These are phyloP conservation scores for Psammodynastes pulverulentus DNA, from an alignment of 2,113 vertebrate species.

Conservation along the genomic window DNA sequence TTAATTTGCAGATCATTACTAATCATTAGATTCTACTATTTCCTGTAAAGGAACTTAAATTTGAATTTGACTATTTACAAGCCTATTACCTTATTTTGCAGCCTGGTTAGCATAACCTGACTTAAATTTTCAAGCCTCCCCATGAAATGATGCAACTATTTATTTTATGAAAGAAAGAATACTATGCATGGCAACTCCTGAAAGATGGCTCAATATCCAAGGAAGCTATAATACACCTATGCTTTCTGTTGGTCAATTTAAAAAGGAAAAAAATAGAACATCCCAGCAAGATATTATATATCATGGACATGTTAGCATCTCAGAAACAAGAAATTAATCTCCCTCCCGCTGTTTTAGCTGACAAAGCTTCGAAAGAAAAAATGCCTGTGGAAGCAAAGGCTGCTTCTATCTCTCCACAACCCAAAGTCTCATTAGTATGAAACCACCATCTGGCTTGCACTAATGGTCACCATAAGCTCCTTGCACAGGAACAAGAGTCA, in stretches of 20 bases:
- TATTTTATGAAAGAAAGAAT: neutral
- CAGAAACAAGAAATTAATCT: constrained; percentile 21
- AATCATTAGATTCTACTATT: neutral
- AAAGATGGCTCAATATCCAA: neutral
- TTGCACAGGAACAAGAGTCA: constrained; percentile 13
- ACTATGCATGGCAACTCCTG: neutral
- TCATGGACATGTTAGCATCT: neutral
- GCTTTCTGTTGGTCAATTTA: neutral
- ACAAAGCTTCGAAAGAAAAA: neutral
- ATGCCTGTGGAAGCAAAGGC: neutral
- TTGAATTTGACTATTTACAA: neutral
- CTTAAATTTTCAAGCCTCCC: neutral
- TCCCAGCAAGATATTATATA: neutral
- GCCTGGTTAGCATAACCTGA: neutral
- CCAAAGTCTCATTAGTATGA: constrained; percentile 20
- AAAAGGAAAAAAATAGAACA: neutral
- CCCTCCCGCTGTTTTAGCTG: neutral
- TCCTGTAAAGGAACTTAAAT: neutral
- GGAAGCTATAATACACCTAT: neutral
- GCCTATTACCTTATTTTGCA: neutral
- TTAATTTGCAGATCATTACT: neutral
- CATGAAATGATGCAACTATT: neutral
- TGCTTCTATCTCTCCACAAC: constrained; percentile 1
- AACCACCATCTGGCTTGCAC: constrained; percentile 20
- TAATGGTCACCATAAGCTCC: neutral